Evolutionary conservation across 1,140 invertebrate genomes (phyloP).

Genomic region (Lanistes nyassanus): DNA sequence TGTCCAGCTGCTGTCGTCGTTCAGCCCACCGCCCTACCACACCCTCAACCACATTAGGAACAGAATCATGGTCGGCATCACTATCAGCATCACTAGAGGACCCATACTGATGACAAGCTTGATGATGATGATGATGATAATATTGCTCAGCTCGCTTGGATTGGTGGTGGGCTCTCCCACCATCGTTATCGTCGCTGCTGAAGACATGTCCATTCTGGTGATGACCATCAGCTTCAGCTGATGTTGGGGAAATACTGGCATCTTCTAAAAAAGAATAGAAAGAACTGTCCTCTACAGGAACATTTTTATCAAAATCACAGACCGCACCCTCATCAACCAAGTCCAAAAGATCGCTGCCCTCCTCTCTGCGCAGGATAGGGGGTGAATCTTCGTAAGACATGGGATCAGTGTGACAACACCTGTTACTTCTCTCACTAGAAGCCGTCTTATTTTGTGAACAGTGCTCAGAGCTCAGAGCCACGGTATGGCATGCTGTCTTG

Average conservation of each 20-base stretch:
- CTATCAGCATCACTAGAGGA: constrained; percentile 5
- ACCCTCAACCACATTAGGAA: neutral
- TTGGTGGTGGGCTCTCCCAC: neutral
- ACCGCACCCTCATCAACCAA: constrained; percentile 44
- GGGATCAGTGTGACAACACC: too few relatives aligned
- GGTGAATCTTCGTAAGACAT: too few relatives aligned
- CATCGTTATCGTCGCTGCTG: neutral
- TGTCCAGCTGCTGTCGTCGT: constrained; percentile 25
- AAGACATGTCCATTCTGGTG: constrained; percentile 16
- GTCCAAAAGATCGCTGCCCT: constrained; percentile 24
- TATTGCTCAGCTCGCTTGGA: neutral
- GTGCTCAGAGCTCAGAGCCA: too few relatives aligned
- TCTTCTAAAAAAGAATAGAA: constrained; percentile 4
- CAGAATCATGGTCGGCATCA: neutral
- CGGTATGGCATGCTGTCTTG: too few relatives aligned
- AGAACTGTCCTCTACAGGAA: constrained; percentile 29
- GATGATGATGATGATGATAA: too few relatives aligned
- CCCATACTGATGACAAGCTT: neutral
- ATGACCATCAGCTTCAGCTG: neutral
- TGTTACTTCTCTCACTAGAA: too few relatives aligned
- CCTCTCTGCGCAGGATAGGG: neutral
- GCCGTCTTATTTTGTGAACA: too few relatives aligned
- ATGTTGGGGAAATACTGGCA: neutral
- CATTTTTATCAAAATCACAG: constrained; percentile 41
- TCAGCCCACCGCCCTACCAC: neutral